A percentile compares a stretch with the other conserved stretches of the same genome.
Conservation (phyloP, 2,113 vertebrate species). For the Pangasianodon hypophthalmus region DNA sequence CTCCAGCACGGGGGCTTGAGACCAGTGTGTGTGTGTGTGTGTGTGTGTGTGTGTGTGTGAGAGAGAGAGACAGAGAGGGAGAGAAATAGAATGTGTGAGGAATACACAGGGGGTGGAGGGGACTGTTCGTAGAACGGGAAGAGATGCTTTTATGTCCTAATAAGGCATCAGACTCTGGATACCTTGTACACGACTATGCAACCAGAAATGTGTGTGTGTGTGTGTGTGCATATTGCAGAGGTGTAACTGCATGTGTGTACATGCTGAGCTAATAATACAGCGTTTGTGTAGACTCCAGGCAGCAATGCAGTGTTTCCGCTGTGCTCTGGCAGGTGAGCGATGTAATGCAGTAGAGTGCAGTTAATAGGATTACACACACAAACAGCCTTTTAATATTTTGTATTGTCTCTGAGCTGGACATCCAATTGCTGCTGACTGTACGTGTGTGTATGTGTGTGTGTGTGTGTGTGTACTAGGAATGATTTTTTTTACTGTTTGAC, state of each 20-base stretch:
- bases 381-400: constrained; percentile 35
- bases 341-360: constrained; percentile 15
- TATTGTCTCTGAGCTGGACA: background rate
- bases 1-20: background rate
- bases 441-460: too few species aligned
- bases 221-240: constrained; percentile 5
- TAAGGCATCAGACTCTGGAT: constrained; percentile 69
- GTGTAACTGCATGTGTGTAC: constrained; percentile 5
- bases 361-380: constrained; percentile 2
- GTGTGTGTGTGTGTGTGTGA: constrained; percentile 8
- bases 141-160: constrained; percentile 71
- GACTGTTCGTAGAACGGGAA: constrained; percentile 21
- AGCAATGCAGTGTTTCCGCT: background rate
- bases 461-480: background rate
- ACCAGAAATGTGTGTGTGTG: background rate
- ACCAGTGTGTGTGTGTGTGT: background rate
- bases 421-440: background rate
- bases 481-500: background rate
- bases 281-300: background rate
- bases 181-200: constrained; percentile 57
- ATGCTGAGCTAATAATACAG: background rate
- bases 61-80: background rate
- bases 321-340: background rate
- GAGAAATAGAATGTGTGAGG: background rate
- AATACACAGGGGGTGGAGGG: background rate